Percentiles rank a stretch among this genome's conserved stretches.
These are phyloP conservation scores for Myotis brandtii DNA, from an alignment of 2,113 vertebrate species.

Conservation along the genomic window DNA sequence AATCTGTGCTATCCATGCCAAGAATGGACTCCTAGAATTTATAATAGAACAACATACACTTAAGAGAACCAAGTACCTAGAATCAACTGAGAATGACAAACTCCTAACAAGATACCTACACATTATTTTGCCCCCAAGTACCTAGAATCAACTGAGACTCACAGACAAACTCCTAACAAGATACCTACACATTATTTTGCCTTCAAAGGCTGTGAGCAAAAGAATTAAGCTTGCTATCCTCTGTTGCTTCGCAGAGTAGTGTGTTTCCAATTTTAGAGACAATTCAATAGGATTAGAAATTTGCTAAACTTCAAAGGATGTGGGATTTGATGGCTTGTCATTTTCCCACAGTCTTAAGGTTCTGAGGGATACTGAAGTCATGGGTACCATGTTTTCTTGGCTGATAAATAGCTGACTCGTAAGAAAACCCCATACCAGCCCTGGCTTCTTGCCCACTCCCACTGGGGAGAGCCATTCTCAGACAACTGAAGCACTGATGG, in stretches of 20 bases:
- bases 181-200: background rate
- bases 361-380: constrained; percentile 1
- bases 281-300: constrained; percentile 56
- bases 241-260: background rate
- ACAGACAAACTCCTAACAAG: constrained; percentile 1
- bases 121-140: constrained; percentile 15
- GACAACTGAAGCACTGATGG: constrained; percentile 32
- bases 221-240: constrained; percentile 19
- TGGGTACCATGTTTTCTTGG: constrained; percentile 53
- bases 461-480: background rate
- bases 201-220: constrained; percentile 30
- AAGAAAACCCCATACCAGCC: background rate
- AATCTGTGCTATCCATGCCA: background rate
- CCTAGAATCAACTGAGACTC: too few species aligned
- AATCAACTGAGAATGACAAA: constrained; percentile 9
- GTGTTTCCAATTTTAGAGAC: constrained; percentile 52
- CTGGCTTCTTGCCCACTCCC: constrained; percentile 49
- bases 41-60: background rate
- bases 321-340: constrained; percentile 58
- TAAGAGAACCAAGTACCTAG: background rate
- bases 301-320: constrained; percentile 66
- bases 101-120: background rate
- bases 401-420: constrained; percentile 31
- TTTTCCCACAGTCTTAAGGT: constrained; percentile 66
- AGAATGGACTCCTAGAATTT: background rate